Base-by-base conservation (phyloP, 2,113 vertebrate species). In the Acrocephalus arundinaceus region DNA sequence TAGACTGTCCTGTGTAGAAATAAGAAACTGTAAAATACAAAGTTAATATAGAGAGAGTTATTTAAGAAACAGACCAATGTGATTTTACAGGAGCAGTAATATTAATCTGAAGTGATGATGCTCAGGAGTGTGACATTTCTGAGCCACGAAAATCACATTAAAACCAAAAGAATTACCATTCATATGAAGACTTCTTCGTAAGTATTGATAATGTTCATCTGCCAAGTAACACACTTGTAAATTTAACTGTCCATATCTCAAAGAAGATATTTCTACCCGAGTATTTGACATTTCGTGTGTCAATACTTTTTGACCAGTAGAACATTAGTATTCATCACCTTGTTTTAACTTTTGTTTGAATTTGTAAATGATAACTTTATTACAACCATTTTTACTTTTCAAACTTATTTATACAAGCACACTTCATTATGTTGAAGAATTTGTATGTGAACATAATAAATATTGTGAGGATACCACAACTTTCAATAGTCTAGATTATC, bases 321-420 rank as follows among this genome's bases (percentile, higher is more conserved):
- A 63, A 73, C 2, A 17, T 30, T 14, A 73, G 16, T 19, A 59
- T 59, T 87, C 55, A 61, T 85, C 58, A 41, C 22, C 35, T 84
- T 83, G n/a, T 59, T 78, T 82, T 76, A 85, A 73, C 79, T 94
- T 83, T 94, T 78, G 23, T 54, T 93, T 90, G 55, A 86, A 65
- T 87, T 72, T 55, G 39, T 66, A 95, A 93, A 94, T 82, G 9
- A 72, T 87, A 93, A 93, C 55, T 84, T 94, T 37, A 88, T 67
- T 89, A 92, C 45, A 92, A 67, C 48, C 5, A 11, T 62, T 93
- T 93, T 91, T 90, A 91, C 33, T 93, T 96, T 93, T 96, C 62
- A 82, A 90, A 89, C 18, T 90, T 59, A 94, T 23, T 95, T 95
- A 87, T 94, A 90, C 52, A 93, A 70, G 77, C 90, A 85, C 31